Evolutionary conservation across 92 coral and sea anemone species (phyloP), one percentile per base, ranked within the genome.

Genomic region (Actinostola sp.): DNA sequence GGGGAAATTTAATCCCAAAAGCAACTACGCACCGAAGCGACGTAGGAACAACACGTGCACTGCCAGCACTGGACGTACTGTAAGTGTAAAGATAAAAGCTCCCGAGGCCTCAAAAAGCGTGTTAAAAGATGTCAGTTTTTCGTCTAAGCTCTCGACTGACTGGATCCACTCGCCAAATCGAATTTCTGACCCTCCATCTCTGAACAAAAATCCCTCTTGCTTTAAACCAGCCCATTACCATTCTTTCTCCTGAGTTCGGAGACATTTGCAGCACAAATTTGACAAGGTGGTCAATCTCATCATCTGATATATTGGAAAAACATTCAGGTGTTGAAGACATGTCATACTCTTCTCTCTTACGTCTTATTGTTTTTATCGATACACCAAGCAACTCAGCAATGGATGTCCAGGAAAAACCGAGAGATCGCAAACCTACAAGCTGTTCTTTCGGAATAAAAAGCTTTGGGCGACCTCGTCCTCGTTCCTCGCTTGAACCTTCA

Each of bases 101-200:
- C n/a, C n/a, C n/a, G n/a, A n/a, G n/a, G n/a, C n/a, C n/a, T n/a
- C n/a, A n/a, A n/a, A n/a, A n/a, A n/a, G n/a, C n/a, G n/a, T n/a
- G n/a, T n/a, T n/a, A n/a, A n/a, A n/a, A n/a, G n/a, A n/a, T n/a
- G n/a, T n/a, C 65, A 15, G 82, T 85, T 28, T 70, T 54, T 28
- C 86, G 70, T 41, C 89, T 75, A 12, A 85, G 76, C 26, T 75
- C 79, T 8, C 75, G 63, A 57, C 72, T 80, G 26, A 79, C 66
- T 29, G 90, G 85, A 63, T 85, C 82, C 29, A 85, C 79, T 39
- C 90, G 45, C 67, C 42, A 28, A 31, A 85, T 79, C 25, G 87
- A 74, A 43, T 66, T 31, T 28, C 77, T 78, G 31, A 75, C 10
- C 60, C 87, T 65, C 71, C 66, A 55, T 71, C 87, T 82, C 50